Percentiles rank a stretch among this genome's conserved stretches.
Evolutionary conservation across 2,888 invertebrate species (phyloP).

Genomic region (Leistus spinibarbis): DNA sequence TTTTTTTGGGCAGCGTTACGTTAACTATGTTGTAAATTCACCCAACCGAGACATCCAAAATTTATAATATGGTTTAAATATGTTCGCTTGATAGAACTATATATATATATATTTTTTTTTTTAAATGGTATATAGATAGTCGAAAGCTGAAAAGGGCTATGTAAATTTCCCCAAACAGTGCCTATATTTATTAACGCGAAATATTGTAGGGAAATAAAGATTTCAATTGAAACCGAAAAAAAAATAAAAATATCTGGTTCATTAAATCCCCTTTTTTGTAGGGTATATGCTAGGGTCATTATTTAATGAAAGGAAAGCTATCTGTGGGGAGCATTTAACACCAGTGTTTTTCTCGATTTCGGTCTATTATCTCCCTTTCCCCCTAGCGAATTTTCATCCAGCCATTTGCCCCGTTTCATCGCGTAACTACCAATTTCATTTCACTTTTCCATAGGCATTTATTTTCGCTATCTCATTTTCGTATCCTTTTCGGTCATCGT

Average conservation of each 20-base stretch:
- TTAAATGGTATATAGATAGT: too few species aligned
- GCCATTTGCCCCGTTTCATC: background rate
- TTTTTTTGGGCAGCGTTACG: too few species aligned
- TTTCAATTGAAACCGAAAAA: background rate
- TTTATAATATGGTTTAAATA: too few species aligned
- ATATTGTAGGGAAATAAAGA: background rate
- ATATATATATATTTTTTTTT: too few species aligned
- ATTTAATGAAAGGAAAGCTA: background rate
- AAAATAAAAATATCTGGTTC: background rate
- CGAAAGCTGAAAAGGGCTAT: too few species aligned
- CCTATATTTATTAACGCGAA: too few species aligned
- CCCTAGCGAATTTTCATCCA: background rate
- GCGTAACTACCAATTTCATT: slow-evolving; percentile 36
- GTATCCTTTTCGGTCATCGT: slow-evolving; percentile 23
- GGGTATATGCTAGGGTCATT: background rate
- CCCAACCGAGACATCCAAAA: too few species aligned
- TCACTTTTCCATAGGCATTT: slow-evolving; percentile 32
- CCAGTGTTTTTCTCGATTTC: slow-evolving; percentile 19
- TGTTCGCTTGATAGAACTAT: too few species aligned
- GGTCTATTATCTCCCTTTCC: slow-evolving; percentile 18
- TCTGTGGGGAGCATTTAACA: background rate
- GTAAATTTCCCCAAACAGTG: too few species aligned
- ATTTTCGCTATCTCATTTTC: slow-evolving; percentile 31
- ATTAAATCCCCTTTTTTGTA: background rate
- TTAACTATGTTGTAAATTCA: too few species aligned